A percentile compares a stretch with the other conserved stretches of the same genome.
Evolutionary conservation across 2,888 invertebrate species (phyloP).

Genomic region (Lottia gigantea): DNA sequence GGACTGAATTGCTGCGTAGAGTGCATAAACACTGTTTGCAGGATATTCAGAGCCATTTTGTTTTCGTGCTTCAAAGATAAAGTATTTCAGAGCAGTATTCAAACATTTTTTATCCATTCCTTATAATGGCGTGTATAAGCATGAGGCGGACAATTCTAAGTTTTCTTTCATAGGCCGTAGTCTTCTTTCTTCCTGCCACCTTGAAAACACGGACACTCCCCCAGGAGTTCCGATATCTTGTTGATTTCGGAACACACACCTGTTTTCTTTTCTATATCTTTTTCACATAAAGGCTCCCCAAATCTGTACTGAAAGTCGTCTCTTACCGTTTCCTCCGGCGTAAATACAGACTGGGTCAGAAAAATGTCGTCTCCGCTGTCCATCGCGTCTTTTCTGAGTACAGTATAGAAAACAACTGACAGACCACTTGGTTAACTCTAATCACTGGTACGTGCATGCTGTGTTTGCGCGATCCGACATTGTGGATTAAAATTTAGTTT

Average conservation of each 20-base stretch:
- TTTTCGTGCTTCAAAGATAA: slow-evolving; percentile 10
- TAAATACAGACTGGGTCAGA: no score
- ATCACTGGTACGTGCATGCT: no score
- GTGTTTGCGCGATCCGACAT: no score
- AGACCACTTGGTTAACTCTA: no score
- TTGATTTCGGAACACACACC: background rate
- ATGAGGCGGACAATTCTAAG: background rate
- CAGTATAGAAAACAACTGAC: no score
- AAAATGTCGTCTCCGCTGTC: no score
- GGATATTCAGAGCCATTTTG: background rate
- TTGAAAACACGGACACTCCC: background rate
- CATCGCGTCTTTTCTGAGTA: no score
- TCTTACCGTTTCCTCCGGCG: no score
- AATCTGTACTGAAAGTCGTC: background rate
- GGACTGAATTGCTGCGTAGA: background rate
- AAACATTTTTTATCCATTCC: background rate
- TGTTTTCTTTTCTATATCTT: background rate
- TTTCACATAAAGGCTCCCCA: background rate
- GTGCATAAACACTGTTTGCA: slow-evolving; percentile 3
- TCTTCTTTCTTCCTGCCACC: slow-evolving; percentile 5
- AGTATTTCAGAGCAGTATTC: background rate
- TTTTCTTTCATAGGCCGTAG: background rate
- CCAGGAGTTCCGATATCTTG: background rate
- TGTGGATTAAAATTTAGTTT: no score
- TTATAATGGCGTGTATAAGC: background rate